Base-by-base conservation (phyloP, 2,888 invertebrate species). In the Chesias legatella region DNA sequence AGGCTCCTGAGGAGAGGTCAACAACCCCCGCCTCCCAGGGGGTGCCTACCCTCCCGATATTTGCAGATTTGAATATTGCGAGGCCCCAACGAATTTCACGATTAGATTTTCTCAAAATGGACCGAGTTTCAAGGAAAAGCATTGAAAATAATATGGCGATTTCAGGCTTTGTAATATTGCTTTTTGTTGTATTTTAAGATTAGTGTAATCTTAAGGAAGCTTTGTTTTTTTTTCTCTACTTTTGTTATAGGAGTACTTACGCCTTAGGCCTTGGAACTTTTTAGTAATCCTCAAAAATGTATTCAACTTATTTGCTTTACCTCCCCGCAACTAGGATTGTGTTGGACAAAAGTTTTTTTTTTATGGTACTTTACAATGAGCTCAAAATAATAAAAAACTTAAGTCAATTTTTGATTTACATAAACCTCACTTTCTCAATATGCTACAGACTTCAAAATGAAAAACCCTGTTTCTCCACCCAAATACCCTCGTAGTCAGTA, bases 61-160 rank as follows among this genome's bases (percentile, higher is more conserved):
- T 75, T 65, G 70, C 75, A 72, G 77, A 81, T 82, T 79, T 82
- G 81, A 83, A 83, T 84, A 81, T 73, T 67, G 64, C 56, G 59
- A 60, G 51, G 74, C 72, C 71, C 71, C 67, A 54, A 44, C 69
- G 67, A 71, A 73, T 71, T 74, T 70, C 56, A 65, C 71, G 74
- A 76, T 82, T 81, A 75, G 65, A 77, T 75, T 77, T 75, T 72
- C 73, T 64, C 63, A 60, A 60, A 68, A 65, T 43, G 51, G 47
- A 36, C 38, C 51, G 40, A 45, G 40, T 28, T 39, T 38, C 29
- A 45, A 56, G 40, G 43, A 53, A 61, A 51, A 43, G 39, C 48
- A 41, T 45, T 44, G 40, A 50, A 55, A 59, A 55, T 47, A 34
- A 21, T 42, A 48, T 27, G 37, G 32, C 42, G 50, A 49, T 52